These are phyloP conservation scores for Poecile montanus DNA, from an alignment of 2,797 vertebrate genomes.

Conservation along the genomic window DNA sequence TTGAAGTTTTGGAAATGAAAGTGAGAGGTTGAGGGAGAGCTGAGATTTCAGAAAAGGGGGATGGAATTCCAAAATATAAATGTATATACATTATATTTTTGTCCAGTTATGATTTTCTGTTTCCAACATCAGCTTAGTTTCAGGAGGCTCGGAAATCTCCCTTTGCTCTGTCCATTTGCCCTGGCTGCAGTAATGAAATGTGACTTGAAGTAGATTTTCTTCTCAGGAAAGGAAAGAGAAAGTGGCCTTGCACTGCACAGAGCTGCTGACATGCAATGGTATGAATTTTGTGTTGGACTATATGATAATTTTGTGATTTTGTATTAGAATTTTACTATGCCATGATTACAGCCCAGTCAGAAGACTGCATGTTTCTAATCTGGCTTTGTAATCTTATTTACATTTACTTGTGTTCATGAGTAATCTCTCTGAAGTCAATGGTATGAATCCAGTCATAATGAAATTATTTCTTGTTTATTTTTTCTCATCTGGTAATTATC, in stretches of 20 bases:
- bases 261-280: background rate
- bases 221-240: background rate
- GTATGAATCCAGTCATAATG: conserved; percentile 21
- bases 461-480: conserved; percentile 36
- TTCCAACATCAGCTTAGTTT: background rate
- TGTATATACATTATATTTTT: background rate
- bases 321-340: background rate
- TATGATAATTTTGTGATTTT: background rate
- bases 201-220: background rate
- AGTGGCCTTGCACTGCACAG: background rate
- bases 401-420: background rate
- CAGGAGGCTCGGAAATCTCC: background rate
- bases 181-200: background rate
- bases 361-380: background rate
- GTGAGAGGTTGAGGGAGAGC: background rate
- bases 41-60: background rate
- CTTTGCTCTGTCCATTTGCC: background rate
- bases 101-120: background rate
- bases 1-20: background rate
- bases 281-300: background rate
- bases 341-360: background rate
- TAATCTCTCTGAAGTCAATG: background rate
- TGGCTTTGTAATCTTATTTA: conserved; percentile 19
- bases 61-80: background rate
- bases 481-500: conserved; percentile 25